Percentiles rank a stretch among this genome's conserved stretches.
Evolutionary conservation across 1,140 invertebrate genomes (phyloP).

Genomic region (Calliopsis andreniformis): DNA sequence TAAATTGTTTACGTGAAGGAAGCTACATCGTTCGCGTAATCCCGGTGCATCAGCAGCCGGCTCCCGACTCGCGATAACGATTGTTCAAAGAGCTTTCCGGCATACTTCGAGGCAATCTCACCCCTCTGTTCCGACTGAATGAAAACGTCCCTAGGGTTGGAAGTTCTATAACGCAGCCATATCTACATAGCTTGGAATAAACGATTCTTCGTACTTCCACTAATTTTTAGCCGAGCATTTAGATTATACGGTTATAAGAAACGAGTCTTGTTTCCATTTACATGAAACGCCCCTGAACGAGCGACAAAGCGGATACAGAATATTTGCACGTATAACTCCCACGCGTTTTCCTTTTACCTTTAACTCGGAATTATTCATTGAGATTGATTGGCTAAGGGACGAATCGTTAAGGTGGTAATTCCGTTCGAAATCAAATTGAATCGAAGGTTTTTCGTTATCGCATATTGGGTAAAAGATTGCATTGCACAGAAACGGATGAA

Average conservation of each 20-base stretch:
- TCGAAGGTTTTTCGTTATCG: background rate
- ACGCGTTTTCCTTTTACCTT: background rate
- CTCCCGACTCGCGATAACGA: background rate
- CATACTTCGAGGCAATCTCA: background rate
- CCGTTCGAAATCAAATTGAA: no score
- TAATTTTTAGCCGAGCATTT: background rate
- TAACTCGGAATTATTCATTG: background rate
- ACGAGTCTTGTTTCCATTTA: background rate
- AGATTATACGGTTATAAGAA: background rate
- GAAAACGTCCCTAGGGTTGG: background rate
- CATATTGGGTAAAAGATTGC: background rate
- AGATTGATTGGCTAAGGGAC: no score
- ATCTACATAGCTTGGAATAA: background rate
- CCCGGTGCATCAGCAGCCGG: background rate
- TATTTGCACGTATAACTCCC: background rate
- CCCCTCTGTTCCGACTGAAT: constrained; percentile 6
- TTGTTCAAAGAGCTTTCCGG: background rate
- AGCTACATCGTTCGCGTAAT: background rate
- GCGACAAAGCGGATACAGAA: no score
- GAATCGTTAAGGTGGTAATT: no score
- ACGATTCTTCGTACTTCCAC: background rate
- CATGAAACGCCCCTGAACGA: background rate
- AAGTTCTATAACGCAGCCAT: background rate
- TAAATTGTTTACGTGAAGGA: background rate
- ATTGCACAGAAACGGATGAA: background rate